These are phyloP conservation scores for Crypturellus tataupa DNA, from an alignment of 2,797 vertebrate species.

Conservation along the genomic window DNA sequence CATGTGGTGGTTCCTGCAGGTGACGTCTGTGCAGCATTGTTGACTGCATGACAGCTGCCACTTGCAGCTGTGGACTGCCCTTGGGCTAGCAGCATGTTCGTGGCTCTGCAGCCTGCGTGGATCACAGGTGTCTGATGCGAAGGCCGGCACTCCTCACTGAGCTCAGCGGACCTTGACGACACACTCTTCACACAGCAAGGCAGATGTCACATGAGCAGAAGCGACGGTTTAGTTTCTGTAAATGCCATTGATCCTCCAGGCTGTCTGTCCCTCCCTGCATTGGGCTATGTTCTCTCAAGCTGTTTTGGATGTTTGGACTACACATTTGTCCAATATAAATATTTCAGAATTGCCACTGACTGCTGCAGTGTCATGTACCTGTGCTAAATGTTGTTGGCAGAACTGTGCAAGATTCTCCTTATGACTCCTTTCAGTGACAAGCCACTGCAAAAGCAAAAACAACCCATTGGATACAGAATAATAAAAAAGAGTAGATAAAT, in stretches of 20 bases:
- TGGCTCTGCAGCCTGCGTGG: conserved; percentile 72
- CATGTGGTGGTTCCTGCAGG: conserved; percentile 48
- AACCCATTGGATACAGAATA: conserved; percentile 63
- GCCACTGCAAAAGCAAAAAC: conserved; percentile 55
- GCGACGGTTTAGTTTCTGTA: conserved; percentile 48
- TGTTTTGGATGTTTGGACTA: conserved; percentile 72
- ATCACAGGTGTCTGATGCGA: conserved; percentile 74
- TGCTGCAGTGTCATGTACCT: not conserved
- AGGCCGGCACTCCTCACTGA: conserved; percentile 71
- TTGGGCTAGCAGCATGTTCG: conserved; percentile 75
- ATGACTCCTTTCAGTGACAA: conserved; percentile 60
- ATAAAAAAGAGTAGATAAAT: conserved; percentile 1
- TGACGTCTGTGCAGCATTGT: conserved; percentile 37
- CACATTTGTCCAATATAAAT: conserved; percentile 65
- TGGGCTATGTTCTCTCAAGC: conserved; percentile 59
- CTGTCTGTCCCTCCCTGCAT: conserved; percentile 50
- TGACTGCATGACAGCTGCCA: conserved; percentile 69
- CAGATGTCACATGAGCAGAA: conserved; percentile 15
- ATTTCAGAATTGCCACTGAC: conserved; percentile 68
- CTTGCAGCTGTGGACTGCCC: conserved; percentile 67
- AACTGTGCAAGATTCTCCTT: conserved; percentile 64
- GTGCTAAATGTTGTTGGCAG: conserved; percentile 64
- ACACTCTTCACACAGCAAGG: conserved; percentile 50
- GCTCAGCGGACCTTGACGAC: conserved; percentile 46
- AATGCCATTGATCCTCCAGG: conserved; percentile 59